Base-by-base conservation (phyloP, 2,888 invertebrate genomes). In the Brenthis hecate region DNA sequence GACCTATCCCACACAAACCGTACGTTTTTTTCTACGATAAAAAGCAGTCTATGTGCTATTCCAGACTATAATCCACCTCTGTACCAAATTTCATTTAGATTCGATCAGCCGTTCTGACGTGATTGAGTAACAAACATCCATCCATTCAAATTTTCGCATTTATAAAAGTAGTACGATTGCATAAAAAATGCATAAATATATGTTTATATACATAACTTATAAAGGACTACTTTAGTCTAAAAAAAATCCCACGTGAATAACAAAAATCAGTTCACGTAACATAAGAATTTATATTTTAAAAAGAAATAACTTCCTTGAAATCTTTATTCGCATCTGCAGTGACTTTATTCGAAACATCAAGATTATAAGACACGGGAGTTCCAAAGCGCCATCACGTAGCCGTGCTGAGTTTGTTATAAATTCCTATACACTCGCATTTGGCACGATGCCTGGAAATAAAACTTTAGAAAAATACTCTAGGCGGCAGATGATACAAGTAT, bases 341-440 rank as follows among this genome's bases (percentile, higher is more conserved):
- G 61, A 60, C 28, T 36, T 32, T 19, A 43, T 43, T 43, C 36
- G 53, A 53, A 66, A 32, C 48, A 55, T 60, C 48, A 66, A 67
- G 36, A 62, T 56, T 67, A 61, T 56, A 67, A 56, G 60, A 64
- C 64, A 64, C 54, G 50, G 50, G 16, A 58, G 60, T 48, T 56
- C 64, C 63, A 50, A 53, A 65, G 56, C 70, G 36, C 57, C 62
- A 58, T 68, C 70, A 71, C 70, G 70, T 71, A 71, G 53, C 50
- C 8, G 63, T 47, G 55, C 67, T 68, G 68, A 68, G 68, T 70
- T 70, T 68, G 65, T 68, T 70, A 70, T 70, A 68, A 68, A 68
- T 70, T 68, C 61, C 61, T 57, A 56, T 70, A 61, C 68, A 64
- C 61, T 70, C 57, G 70, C 51, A 54, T 63, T 66, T 72, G 69